Conservation (phyloP, 2,797 vertebrate species). For the Sebastiscus tertius region DNA sequence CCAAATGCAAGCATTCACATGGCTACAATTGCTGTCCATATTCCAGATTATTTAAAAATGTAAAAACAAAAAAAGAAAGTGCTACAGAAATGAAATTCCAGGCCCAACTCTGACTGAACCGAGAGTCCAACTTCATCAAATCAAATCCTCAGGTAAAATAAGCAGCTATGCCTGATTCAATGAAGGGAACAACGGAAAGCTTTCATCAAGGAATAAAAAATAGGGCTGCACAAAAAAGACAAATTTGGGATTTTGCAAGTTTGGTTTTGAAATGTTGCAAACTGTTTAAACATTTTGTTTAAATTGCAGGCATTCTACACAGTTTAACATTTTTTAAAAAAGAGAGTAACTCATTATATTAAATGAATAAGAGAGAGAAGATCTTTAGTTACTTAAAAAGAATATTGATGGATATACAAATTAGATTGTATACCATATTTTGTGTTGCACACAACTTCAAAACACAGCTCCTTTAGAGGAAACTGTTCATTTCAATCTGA, state of each 20-base stretch:
- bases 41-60: constrained; percentile 47
- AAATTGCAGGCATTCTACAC: neutral
- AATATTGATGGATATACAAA: neutral
- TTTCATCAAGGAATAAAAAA: neutral
- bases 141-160: constrained; percentile 45
- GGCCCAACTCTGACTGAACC: constrained; percentile 65
- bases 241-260: neutral
- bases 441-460: neutral
- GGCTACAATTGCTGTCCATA: constrained; percentile 35
- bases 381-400: neutral
- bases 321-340: neutral
- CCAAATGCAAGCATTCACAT: constrained; percentile 40
- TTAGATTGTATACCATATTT: neutral
- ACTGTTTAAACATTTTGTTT: neutral
- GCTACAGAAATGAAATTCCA: constrained; percentile 61
- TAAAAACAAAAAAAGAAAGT: constrained; percentile 58
- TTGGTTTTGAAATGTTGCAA: neutral
- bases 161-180: constrained; percentile 48
- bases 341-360: neutral
- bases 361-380: neutral
- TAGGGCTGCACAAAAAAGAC: constrained; percentile 7
- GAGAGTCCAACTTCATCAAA: constrained; percentile 37
- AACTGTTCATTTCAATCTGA: neutral
- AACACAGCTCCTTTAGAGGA: neutral
- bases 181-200: constrained; percentile 36